phyloP scores from a whole-genome alignment of 37 sponge, comb jelly and placozoan genomes.

The Eunapius fragilis region DNA sequence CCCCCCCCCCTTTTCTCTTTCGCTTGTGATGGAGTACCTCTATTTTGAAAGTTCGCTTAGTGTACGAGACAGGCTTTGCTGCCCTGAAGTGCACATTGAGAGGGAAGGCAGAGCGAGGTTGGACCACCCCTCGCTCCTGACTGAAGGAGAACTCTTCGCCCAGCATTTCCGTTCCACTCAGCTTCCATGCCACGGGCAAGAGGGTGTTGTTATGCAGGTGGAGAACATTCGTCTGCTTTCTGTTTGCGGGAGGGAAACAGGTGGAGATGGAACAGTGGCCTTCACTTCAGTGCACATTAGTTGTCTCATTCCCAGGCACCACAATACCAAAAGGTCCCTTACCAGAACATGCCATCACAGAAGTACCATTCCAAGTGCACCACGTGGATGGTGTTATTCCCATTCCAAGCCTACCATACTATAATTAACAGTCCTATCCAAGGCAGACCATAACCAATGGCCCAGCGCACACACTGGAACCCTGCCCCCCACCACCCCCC shows the following conservation, averaged over 20 bases:
- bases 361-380: too few species aligned
- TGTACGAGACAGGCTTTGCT: constrained; percentile 71
- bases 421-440: not conserved
- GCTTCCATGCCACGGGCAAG: constrained; percentile 93
- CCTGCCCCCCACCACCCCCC: too few species aligned
- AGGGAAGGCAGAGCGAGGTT: constrained; percentile 85
- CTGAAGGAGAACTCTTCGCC: constrained; percentile 96
- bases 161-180: constrained; percentile 83
- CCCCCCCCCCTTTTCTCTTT: not conserved
- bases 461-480: too few species aligned
- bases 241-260: not conserved
- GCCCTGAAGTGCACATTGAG: constrained; percentile 90
- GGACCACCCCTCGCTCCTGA: constrained; percentile 91
- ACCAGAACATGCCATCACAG: too few species aligned
- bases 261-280: not conserved
- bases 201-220: constrained; percentile 84
- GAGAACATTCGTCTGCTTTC: constrained; percentile 86
- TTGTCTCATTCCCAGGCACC: too few species aligned
- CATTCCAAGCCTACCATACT: not conserved
- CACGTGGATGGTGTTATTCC: too few species aligned
- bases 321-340: too few species aligned
- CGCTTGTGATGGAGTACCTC: constrained; percentile 53
- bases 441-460: too few species aligned
- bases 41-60: constrained; percentile 85
- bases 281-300: not conserved